These are phyloP conservation scores for Cariama cristata DNA, from an alignment of 2,113 vertebrate species.

Conservation along the genomic window DNA sequence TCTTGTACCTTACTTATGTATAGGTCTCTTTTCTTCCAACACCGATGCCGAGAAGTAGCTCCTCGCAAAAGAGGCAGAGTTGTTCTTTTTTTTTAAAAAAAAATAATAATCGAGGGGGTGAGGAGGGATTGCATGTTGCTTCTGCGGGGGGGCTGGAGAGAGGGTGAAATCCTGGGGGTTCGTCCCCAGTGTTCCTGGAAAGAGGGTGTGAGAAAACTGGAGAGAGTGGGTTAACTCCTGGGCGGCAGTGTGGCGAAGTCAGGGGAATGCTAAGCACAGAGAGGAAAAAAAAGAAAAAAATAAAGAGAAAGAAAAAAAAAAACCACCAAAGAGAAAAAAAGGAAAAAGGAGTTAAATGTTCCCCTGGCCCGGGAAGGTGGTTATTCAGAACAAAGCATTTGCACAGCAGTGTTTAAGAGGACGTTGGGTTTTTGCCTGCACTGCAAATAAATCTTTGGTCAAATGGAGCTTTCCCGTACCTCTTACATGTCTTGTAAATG, in stretches of 20 bases:
- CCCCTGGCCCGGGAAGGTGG: neutral
- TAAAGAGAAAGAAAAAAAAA: too few relatives aligned
- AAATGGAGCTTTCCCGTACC: neutral
- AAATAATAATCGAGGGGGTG: accelerated
- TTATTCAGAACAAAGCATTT: neutral
- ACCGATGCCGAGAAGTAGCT: neutral
- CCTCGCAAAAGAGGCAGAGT: neutral
- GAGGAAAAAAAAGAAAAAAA: accelerated
- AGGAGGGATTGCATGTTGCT: neutral
- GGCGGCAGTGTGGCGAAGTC: neutral
- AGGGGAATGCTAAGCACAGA: neutral
- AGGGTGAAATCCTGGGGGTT: neutral
- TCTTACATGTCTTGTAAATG: neutral
- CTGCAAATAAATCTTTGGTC: neutral
- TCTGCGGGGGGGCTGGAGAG: neutral
- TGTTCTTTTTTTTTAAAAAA: neutral
- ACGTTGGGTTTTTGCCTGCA: neutral
- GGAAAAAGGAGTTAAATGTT: neutral
- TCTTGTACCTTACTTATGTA: neutral
- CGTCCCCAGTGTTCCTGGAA: neutral
- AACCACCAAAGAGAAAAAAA: too few relatives aligned
- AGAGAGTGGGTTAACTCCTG: neutral
- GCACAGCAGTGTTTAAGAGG: neutral
- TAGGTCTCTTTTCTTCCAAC: neutral
- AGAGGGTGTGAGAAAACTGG: neutral